phyloP scores from a whole-genome alignment of 2,797 vertebrate species.

The Emydoidea blandingii region DNA sequence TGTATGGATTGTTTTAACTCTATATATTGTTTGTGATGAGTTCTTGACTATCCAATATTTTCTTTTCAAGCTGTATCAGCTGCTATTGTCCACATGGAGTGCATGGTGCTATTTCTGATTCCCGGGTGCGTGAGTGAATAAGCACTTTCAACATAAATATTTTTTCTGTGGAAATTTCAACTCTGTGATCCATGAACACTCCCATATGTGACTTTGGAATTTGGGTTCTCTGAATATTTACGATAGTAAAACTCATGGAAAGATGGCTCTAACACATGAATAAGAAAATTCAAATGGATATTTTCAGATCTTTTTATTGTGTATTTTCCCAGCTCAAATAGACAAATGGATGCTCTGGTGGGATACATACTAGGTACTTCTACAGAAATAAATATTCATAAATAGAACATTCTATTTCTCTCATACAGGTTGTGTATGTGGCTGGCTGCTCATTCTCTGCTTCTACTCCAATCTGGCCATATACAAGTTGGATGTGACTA shows the following conservation, averaged over 20 bases:
- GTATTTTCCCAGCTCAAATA: not conserved
- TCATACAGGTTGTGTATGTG: conserved; percentile 19
- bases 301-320: not conserved
- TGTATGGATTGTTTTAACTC: conserved; percentile 35
- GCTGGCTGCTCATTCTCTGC: conserved; percentile 53
- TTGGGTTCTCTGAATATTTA: not conserved
- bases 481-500: conserved; percentile 38
- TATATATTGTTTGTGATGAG: not conserved
- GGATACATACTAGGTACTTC: conserved; percentile 39
- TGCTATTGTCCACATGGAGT: not conserved
- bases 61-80: not conserved
- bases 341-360: not conserved
- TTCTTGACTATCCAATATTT: conserved; percentile 33
- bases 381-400: conserved; percentile 54
- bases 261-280: not conserved
- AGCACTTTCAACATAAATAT: not conserved
- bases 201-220: not conserved
- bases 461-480: conserved; percentile 35
- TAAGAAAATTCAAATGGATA: conserved; percentile 6
- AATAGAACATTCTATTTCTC: conserved; percentile 60
- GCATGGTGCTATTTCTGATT: conserved; percentile 31
- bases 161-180: conserved; percentile 20
- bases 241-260: not conserved
- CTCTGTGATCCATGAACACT: not conserved
- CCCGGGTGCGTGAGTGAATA: not conserved